Percentiles rank a stretch among this genome's conserved stretches.
phyloP scores from a whole-genome alignment of 2,888 invertebrate species.

The Rugalucina vietnamica region DNA sequence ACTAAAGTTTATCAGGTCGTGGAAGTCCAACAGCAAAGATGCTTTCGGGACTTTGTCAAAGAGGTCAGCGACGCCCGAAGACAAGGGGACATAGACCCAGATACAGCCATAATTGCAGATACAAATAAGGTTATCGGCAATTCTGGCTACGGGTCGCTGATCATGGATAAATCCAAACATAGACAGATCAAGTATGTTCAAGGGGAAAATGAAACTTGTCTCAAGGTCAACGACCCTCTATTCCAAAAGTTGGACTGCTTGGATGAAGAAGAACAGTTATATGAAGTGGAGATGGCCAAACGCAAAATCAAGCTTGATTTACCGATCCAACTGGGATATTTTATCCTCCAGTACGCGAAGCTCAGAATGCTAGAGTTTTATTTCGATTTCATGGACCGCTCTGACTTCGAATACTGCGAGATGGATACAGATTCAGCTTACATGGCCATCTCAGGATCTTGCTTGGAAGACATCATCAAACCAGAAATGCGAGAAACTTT shows the following conservation, averaged over 20 bases:
- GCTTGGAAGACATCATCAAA: constrained; percentile 41
- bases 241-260: constrained; percentile 49
- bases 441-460: constrained; percentile 48
- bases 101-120: constrained; percentile 41
- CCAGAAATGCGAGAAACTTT: constrained; percentile 22
- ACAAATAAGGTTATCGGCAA: constrained; percentile 41
- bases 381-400: constrained; percentile 59
- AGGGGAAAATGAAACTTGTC: constrained; percentile 39
- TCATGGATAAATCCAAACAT: constrained; percentile 60
- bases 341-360: constrained; percentile 66
- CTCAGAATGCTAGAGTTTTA: constrained; percentile 63
- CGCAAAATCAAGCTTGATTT: constrained; percentile 46
- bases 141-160: constrained; percentile 55
- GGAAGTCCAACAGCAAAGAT: constrained; percentile 37
- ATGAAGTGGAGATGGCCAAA: constrained; percentile 55
- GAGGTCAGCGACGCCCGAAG: constrained; percentile 13
- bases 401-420: constrained; percentile 55
- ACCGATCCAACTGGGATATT: constrained; percentile 63
- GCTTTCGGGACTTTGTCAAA: constrained; percentile 48
- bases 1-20: constrained; percentile 53
- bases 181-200: constrained; percentile 47
- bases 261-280: constrained; percentile 44
- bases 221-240: constrained; percentile 44
- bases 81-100: constrained; percentile 28
- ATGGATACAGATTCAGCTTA: constrained; percentile 67